A percentile compares a stretch with the other conserved stretches of the same genome.
These are phyloP conservation scores for Ophiothrix spiculata DNA, from an alignment of 35 echinoderm and acorn worm genomes.

Conservation along the genomic window DNA sequence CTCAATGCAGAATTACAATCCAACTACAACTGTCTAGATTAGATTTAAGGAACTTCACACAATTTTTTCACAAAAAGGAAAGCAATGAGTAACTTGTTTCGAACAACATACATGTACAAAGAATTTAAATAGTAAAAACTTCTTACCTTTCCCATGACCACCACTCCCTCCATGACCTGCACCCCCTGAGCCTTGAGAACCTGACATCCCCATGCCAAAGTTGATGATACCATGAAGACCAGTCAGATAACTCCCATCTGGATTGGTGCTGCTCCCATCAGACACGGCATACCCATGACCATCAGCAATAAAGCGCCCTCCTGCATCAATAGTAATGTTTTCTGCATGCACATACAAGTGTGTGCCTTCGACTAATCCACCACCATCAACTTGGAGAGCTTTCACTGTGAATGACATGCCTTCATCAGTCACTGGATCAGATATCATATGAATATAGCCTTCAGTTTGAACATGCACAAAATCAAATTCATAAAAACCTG, in stretches of 20 bases:
- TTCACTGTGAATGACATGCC: constrained; percentile 60
- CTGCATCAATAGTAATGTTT: constrained; percentile 83
- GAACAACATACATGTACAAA: too few relatives aligned
- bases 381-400: constrained; percentile 71
- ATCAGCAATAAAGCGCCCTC: constrained; percentile 62
- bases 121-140: too few relatives aligned
- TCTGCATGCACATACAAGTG: constrained; percentile 78
- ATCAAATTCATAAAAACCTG: constrained; percentile 68
- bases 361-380: constrained; percentile 76
- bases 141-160: constrained; percentile 72
- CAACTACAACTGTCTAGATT: too few relatives aligned
- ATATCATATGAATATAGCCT: constrained; percentile 82
- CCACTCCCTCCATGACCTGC: constrained; percentile 89
- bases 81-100: too few relatives aligned
- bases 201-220: constrained; percentile 56
- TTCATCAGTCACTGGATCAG: constrained; percentile 69
- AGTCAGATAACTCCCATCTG: constrained; percentile 53
- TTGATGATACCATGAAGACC: constrained; percentile 90
- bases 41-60: too few relatives aligned
- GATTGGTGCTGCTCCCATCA: constrained; percentile 46
- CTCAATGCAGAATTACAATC: too few relatives aligned
- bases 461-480: constrained; percentile 76
- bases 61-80: too few relatives aligned
- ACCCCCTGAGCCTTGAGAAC: constrained; percentile 22
- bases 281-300: constrained; percentile 55